Evolutionary conservation across 2,797 vertebrate species (phyloP), one percentile per base, ranked within the genome.

Genomic region (Todus mexicanus): DNA sequence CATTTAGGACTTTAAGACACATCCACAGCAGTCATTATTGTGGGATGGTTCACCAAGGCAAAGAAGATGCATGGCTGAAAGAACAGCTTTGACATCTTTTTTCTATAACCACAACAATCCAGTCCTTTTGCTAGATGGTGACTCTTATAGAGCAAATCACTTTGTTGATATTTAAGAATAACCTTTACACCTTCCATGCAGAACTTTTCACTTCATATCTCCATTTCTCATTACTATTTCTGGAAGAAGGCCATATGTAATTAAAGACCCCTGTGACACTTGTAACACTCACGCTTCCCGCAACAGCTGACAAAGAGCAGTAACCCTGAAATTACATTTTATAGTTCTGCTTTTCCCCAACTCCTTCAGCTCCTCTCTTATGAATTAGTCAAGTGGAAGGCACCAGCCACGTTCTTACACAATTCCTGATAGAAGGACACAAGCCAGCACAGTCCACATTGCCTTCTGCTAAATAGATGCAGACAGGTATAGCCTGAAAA

Each of bases 191-290:
- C 22, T 89, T 93, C 54, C 60, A 90, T 54, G 27, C 54, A 89
- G 68, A 92, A 79, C 37, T 56, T 92, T n/a, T 75, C 87, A 83
- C 60, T 79, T 83, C 29, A 1, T 43, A 64, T 57, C 69, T 72
- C 43, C 33, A 45, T 70, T 80, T 69, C 83, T 68, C 31, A 71
- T 22, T 7, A 94, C 68, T 91, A 81, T 85, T 94, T 89, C 80
- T 85, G 66, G 31, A 87, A 81, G 48, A 20, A 81, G 77, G 50
- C n/a, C 47, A 89, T 88, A 65, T 69, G 78, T 79, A 93, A 92
- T 90, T 95, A 76, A 85, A 92, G 72, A 83, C 38, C 57, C 22
- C 60, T 66, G 25, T 61, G 64, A 94, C 88, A 84, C 70, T 81
- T 87, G 65, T 17, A 68, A 69, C n/a, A 47, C 42, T 84, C n/a